Evolutionary conservation across 2,113 vertebrate species (phyloP).

Genomic region (Rissa tridactyla): DNA sequence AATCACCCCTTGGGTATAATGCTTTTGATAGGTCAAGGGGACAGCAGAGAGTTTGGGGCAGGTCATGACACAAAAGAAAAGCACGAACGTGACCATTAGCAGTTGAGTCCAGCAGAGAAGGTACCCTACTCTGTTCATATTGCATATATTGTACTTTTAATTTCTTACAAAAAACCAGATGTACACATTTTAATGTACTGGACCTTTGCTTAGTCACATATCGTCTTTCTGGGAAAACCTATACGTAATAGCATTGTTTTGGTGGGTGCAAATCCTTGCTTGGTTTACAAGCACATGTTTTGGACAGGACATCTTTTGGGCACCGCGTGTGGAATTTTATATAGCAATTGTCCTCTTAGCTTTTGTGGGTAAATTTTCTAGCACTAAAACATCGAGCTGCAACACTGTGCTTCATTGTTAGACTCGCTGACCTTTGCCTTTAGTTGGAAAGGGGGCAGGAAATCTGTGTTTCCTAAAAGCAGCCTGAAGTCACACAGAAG

Average conservation of each 20-base stretch:
- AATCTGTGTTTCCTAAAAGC: constrained; percentile 55
- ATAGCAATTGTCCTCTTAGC: neutral
- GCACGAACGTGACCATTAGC: rapidly evolving
- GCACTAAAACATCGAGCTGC: neutral
- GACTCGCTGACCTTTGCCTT: constrained; percentile 31
- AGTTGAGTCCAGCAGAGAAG: neutral
- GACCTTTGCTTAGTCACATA: neutral
- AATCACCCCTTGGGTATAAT: neutral
- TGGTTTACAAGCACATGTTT: neutral
- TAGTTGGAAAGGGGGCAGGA: constrained; percentile 53
- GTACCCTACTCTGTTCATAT: neutral
- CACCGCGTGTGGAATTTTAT: neutral
- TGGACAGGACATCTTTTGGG: neutral
- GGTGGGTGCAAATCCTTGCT: neutral
- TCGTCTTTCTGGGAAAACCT: neutral
- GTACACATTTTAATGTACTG: neutral
- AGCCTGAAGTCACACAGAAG: constrained; percentile 44
- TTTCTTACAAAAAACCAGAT: neutral
- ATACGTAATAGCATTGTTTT: neutral
- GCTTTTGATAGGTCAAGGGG: neutral
- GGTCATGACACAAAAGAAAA: neutral
- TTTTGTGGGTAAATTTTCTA: constrained; percentile 18
- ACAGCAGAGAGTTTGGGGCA: neutral
- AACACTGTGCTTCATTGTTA: constrained; percentile 38
- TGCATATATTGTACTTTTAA: neutral